phyloP scores from a whole-genome alignment of 2,113 vertebrate species.

The Penelope pileata region DNA sequence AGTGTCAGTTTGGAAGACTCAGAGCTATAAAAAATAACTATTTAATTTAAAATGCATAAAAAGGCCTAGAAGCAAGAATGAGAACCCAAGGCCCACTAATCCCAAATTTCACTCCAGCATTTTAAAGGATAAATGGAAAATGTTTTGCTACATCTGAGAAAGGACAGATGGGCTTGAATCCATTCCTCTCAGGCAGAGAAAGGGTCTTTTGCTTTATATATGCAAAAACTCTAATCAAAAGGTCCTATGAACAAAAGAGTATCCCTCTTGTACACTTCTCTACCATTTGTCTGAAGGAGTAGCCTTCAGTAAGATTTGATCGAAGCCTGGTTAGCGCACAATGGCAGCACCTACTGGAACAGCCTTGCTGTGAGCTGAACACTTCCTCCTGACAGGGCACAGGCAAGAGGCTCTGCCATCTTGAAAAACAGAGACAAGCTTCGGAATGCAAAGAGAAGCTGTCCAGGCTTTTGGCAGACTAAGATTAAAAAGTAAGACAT shows the following conservation, averaged over 20 bases:
- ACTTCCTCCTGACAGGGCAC: not conserved
- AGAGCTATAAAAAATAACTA: not conserved
- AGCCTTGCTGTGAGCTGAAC: not conserved
- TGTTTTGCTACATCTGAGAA: not conserved
- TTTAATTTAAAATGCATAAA: not conserved
- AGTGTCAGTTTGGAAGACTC: not conserved
- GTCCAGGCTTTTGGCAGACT: not conserved
- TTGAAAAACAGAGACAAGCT: not conserved
- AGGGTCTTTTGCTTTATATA: not conserved
- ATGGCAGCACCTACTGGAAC: not conserved
- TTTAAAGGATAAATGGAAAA: not conserved
- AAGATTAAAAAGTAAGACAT: not conserved
- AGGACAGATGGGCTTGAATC: accelerated
- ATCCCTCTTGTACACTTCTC: not conserved
- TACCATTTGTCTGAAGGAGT: not conserved
- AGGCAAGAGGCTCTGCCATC: not conserved
- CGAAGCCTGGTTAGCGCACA: not conserved
- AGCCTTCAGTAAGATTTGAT: not conserved
- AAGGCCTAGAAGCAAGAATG: not conserved
- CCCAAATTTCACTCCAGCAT: not conserved
- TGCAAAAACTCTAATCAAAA: not conserved
- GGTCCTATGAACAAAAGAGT: not conserved
- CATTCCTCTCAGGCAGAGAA: not conserved
- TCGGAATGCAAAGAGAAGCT: not conserved
- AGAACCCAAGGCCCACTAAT: not conserved